Evolutionary conservation across 2,888 invertebrate species (phyloP).

Genomic region (Torymus texanus): DNA sequence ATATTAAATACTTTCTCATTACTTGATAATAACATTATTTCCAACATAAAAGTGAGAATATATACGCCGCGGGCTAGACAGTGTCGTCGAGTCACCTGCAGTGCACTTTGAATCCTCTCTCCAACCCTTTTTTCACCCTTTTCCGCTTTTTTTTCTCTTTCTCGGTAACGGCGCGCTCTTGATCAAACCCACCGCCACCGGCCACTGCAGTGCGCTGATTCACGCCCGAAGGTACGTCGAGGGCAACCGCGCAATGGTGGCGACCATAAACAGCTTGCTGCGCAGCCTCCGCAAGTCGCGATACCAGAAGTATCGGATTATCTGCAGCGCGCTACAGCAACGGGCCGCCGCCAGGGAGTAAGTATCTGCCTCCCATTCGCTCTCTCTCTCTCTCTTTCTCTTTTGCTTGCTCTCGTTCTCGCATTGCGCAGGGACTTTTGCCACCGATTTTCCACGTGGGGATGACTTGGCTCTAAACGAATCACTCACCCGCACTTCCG

Average conservation of each 20-base stretch:
- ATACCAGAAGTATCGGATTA: constrained; percentile 66
- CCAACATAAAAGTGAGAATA: too few relatives aligned
- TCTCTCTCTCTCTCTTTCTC: neutral
- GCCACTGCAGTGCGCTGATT: constrained; percentile 10
- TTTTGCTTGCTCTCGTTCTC: neutral
- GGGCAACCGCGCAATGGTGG: constrained; percentile 19
- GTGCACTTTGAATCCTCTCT: too few relatives aligned
- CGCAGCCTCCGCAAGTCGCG: constrained; percentile 62
- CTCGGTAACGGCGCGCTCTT: neutral
- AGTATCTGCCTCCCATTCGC: constrained; percentile 50
- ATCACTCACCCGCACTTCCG: constrained; percentile 25
- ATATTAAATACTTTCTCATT: too few relatives aligned
- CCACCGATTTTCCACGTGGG: constrained; percentile 17
- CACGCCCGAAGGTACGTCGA: constrained; percentile 19
- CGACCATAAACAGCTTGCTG: constrained; percentile 58
- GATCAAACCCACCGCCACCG: neutral
- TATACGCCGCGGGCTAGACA: too few relatives aligned
- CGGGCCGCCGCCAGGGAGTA: constrained; percentile 64
- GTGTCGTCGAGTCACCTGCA: too few relatives aligned
- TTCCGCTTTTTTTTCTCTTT: neutral
- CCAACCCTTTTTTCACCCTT: too few relatives aligned
- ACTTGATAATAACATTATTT: too few relatives aligned
- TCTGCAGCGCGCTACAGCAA: constrained; percentile 63
- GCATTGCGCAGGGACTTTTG: neutral
- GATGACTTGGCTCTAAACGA: constrained; percentile 26